These are phyloP conservation scores for Scartelaos histophorus DNA, from an alignment of 2,113 vertebrate genomes.

Conservation along the genomic window DNA sequence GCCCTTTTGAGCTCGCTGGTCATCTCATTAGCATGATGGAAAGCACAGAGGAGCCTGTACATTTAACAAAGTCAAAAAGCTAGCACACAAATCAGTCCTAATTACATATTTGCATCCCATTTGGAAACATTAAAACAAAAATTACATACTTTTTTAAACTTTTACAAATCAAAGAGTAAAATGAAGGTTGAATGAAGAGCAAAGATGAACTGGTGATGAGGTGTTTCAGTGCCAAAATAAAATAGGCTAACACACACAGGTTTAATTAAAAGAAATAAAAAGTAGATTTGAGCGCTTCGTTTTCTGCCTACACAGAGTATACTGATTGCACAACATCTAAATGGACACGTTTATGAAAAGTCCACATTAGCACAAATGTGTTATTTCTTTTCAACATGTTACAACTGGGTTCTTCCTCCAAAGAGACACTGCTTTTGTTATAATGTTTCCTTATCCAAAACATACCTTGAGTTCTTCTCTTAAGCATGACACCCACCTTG, in stretches of 20 bases:
- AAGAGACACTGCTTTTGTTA: too few species aligned
- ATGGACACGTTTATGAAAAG: not conserved
- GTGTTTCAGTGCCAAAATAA: not conserved
- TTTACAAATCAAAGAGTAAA: not conserved
- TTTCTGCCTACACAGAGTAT: not conserved
- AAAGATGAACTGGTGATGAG: not conserved
- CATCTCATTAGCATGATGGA: constrained; percentile 13
- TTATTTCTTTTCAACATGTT: not conserved
- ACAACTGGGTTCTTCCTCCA: not conserved
- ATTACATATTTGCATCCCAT: not conserved
- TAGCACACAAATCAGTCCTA: not conserved
- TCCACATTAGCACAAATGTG: not conserved
- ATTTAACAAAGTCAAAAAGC: not conserved
- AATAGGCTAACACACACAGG: not conserved
- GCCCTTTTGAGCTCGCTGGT: not conserved
- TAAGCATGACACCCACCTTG: too few species aligned
- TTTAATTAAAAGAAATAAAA: constrained; percentile 1
- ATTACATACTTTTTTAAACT: not conserved
- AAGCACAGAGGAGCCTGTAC: not conserved
- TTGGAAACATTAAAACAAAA: not conserved
- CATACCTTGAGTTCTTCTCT: too few species aligned
- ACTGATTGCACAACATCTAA: not conserved
- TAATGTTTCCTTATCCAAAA: too few species aligned
- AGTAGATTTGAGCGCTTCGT: not conserved
- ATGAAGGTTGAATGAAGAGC: not conserved